Percentiles rank a stretch among this genome's conserved stretches.
phyloP scores from a whole-genome alignment of 2,113 vertebrate species.

The Catharus fuscescens region DNA sequence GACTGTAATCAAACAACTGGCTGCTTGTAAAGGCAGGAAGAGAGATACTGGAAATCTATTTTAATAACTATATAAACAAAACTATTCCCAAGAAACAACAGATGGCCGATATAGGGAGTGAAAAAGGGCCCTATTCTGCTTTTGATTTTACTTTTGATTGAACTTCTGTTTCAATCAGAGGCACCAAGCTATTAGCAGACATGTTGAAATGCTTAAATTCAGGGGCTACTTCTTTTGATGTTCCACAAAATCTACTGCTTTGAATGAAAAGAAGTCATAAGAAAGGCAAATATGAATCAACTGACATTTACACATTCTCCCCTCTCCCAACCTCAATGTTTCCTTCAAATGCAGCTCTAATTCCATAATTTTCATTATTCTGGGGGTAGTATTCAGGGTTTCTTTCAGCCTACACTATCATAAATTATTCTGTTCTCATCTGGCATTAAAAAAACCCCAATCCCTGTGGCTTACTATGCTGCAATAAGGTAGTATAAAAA shows the following conservation, averaged over 20 bases:
- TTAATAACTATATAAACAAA: background rate
- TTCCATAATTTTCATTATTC: background rate
- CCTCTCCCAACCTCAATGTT: fast-evolving
- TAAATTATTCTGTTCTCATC: background rate
- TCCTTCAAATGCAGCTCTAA: background rate
- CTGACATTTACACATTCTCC: background rate
- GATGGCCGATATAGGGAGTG: background rate
- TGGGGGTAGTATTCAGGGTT: fast-evolving
- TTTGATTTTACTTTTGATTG: background rate
- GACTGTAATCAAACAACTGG: background rate
- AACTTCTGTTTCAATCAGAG: background rate
- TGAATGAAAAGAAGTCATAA: background rate
- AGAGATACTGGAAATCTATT: background rate
- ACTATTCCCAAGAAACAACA: background rate
- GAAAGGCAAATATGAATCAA: background rate
- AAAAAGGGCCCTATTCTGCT: background rate
- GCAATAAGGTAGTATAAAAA: background rate
- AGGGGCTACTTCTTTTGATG: background rate
- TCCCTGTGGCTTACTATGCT: background rate
- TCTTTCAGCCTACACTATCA: background rate
- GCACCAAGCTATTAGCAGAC: background rate
- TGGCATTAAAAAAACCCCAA: background rate
- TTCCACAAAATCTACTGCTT: background rate
- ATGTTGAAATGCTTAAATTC: background rate
- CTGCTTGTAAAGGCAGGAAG: background rate